A percentile compares a stretch with the other conserved stretches of the same genome.
phyloP scores from a whole-genome alignment of 2,113 vertebrate species.

The Oreochromis niloticus region DNA sequence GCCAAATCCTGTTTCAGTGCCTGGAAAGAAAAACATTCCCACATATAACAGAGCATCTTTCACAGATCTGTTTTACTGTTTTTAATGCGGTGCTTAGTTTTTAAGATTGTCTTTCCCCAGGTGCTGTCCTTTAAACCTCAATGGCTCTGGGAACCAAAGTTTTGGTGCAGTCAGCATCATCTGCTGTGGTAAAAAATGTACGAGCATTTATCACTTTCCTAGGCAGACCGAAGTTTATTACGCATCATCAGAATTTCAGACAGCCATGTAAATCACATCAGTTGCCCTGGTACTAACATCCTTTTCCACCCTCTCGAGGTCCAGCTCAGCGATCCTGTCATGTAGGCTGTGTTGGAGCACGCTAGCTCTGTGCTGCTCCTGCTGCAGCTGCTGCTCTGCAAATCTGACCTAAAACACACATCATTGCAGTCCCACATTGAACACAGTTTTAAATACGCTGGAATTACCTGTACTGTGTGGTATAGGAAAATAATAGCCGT shows the following conservation, averaged over 20 bases:
- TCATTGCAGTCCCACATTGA: neutral
- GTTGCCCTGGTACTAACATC: conserved; percentile 67
- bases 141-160: neutral
- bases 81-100: neutral
- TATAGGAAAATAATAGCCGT: neutral
- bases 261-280: conserved; percentile 34
- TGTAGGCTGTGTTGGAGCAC: conserved; percentile 76
- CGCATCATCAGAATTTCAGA: conserved; percentile 31
- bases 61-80: neutral
- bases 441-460: neutral
- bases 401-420: conserved; percentile 39
- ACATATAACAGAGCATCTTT: neutral
- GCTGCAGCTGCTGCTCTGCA: conserved; percentile 61
- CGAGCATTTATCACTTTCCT: conserved; percentile 9
- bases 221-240: conserved; percentile 11
- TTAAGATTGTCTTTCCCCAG: neutral
- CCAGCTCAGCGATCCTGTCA: conserved; percentile 78
- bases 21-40: conserved; percentile 59
- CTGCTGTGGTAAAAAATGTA: neutral
- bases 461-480: neutral
- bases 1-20: conserved; percentile 68
- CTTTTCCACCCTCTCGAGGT: conserved; percentile 75
- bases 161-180: conserved; percentile 24
- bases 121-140: neutral
- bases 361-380: conserved; percentile 64